Evolutionary conservation across 1,140 invertebrate species (phyloP).

Genomic region (Alviniconcha marisindica): DNA sequence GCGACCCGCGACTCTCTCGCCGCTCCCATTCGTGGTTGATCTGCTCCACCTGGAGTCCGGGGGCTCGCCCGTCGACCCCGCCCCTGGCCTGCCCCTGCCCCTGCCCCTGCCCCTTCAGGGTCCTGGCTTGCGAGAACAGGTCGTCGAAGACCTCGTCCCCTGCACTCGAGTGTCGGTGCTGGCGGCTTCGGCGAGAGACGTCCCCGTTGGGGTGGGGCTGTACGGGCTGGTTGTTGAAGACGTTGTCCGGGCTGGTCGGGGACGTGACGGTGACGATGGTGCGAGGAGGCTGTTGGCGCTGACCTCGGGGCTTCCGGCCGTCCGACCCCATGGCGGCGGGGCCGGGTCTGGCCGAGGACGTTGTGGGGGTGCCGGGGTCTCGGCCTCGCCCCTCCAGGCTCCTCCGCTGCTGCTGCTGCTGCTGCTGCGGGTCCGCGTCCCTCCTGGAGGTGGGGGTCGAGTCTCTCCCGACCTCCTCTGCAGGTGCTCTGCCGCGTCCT

Average conservation of each 20-base stretch:
- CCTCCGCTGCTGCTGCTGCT: no score
- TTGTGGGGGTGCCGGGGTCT: background rate
- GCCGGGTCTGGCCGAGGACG: background rate
- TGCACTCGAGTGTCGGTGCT: background rate
- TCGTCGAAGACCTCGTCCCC: constrained; percentile 27
- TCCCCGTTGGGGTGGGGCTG: constrained; percentile 5
- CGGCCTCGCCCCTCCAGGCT: background rate
- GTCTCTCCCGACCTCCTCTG: background rate
- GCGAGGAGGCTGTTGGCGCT: constrained; percentile 1
- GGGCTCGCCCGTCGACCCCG: background rate
- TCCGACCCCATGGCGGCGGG: constrained; percentile 29
- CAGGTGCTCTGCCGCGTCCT: background rate
- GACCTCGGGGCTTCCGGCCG: background rate
- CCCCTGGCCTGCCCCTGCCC: background rate
- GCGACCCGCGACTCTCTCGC: constrained; percentile 46
- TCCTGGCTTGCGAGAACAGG: constrained; percentile 34
- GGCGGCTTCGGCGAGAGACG: background rate
- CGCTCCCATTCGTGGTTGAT: constrained; percentile 62
- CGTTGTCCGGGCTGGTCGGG: constrained; percentile 26
- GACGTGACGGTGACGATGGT: constrained; percentile 40
- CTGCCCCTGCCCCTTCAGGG: background rate
- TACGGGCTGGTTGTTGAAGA: background rate
- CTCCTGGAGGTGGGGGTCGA: no score
- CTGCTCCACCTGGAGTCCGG: constrained; percentile 56
- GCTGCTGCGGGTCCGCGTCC: no score